phyloP scores from a whole-genome alignment of 2,888 invertebrate genomes.

The Boloria selene region DNA sequence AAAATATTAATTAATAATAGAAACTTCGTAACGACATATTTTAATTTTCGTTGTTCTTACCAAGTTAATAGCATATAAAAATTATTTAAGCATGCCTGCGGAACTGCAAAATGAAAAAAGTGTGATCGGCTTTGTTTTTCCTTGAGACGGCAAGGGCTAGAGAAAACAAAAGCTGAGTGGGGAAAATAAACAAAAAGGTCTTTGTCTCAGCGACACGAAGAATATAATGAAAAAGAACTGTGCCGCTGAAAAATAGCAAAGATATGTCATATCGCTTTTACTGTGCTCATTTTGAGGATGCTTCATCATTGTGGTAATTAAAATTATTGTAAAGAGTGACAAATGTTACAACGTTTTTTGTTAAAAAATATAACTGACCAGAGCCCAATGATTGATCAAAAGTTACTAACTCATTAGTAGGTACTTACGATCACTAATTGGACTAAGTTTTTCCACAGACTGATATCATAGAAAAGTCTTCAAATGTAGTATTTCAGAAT shows the following conservation, averaged over 20 bases:
- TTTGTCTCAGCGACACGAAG: conserved; percentile 35
- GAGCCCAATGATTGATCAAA: no score
- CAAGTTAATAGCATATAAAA: conserved; percentile 14
- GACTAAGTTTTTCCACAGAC: no score
- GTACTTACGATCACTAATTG: no score
- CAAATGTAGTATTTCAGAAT: conserved; percentile 2
- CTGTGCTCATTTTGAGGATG: conserved; percentile 20
- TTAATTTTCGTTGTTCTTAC: neutral
- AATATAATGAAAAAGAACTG: conserved; percentile 34
- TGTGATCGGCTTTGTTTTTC: conserved; percentile 27
- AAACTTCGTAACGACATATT: no score
- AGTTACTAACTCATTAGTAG: no score
- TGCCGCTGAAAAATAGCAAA: conserved; percentile 26
- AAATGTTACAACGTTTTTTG: neutral
- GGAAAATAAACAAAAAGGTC: conserved; percentile 30
- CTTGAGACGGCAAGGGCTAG: conserved; percentile 28
- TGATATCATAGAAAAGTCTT: no score
- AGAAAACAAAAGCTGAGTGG: conserved; percentile 28
- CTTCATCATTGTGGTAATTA: neutral
- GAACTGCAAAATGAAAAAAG: conserved; percentile 16
- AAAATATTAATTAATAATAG: no score
- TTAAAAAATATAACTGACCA: neutral
- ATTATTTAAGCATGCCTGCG: conserved; percentile 7
- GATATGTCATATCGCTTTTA: conserved; percentile 21
- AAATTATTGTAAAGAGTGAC: neutral